These are phyloP conservation scores for Lymantria monacha DNA, from an alignment of 2,888 invertebrate species.

Conservation along the genomic window DNA sequence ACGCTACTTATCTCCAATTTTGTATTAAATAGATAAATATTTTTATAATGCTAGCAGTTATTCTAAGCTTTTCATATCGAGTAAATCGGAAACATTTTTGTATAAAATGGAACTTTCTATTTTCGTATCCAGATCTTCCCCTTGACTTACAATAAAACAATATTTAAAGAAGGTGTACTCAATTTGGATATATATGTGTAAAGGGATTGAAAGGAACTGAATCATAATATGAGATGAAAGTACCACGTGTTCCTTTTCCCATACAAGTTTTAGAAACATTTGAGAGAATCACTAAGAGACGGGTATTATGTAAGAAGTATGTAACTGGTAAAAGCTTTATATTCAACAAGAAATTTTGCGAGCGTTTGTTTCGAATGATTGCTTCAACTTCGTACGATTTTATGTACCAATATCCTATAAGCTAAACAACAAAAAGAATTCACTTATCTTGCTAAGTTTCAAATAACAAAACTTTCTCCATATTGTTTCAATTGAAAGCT, in stretches of 20 bases:
- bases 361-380: neutral
- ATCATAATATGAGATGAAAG: conserved; percentile 2
- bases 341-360: conserved; percentile 1
- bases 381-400: conserved; percentile 1
- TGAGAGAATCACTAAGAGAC: neutral
- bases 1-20: too few species aligned
- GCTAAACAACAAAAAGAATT: conserved; percentile 2
- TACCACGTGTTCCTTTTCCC: conserved; percentile 1
- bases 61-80: too few species aligned
- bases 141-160: neutral
- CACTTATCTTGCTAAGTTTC: conserved; percentile 5
- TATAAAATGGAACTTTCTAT: too few species aligned
- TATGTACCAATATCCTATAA: neutral
- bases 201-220: neutral
- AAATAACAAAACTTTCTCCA: conserved; percentile 6
- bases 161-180: neutral
- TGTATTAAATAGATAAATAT: too few species aligned
- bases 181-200: neutral
- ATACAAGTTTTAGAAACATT: neutral
- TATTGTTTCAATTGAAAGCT: neutral
- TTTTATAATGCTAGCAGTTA: too few species aligned
- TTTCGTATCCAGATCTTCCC: too few species aligned
- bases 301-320: conserved; percentile 1
- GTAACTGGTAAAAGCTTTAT: conserved; percentile 2
- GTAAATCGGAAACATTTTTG: too few species aligned